Percentiles rank a stretch among this genome's conserved stretches.
Evolutionary conservation across 2,888 invertebrate genomes (phyloP).

Genomic region (Lasius fuliginosus): DNA sequence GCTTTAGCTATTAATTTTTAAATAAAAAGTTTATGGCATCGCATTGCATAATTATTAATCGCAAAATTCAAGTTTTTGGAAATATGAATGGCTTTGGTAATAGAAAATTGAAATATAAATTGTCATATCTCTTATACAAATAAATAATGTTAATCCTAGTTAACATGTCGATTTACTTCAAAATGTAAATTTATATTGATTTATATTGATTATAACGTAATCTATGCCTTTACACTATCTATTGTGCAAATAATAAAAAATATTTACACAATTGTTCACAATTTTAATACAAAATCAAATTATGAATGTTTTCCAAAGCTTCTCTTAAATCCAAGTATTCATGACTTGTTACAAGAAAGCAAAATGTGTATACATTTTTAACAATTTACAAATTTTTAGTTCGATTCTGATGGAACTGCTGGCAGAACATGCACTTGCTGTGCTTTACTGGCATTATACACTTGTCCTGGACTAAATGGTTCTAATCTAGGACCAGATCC

Average conservation of each 20-base stretch:
- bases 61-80: conserved; percentile 7
- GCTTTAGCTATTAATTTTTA: conserved; percentile 14
- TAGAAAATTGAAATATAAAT: conserved; percentile 11
- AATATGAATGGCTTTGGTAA: conserved; percentile 32
- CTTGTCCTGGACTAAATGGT: conserved; percentile 96
- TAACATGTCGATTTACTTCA: neutral
- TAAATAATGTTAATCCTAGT: conserved; percentile 31
- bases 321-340: conserved; percentile 13
- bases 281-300: conserved; percentile 31
- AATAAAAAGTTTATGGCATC: conserved; percentile 29
- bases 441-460: conserved; percentile 97
- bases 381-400: conserved; percentile 68
- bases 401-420: conserved; percentile 81
- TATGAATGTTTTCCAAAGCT: neutral
- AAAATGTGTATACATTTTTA: conserved; percentile 40
- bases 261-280: conserved; percentile 30
- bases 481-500: conserved; percentile 92
- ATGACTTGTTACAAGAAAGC: conserved; percentile 7
- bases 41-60: conserved; percentile 23
- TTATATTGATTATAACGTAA: conserved; percentile 11
- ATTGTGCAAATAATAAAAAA: conserved; percentile 13
- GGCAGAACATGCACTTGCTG: conserved; percentile 95
- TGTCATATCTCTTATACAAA: conserved; percentile 17
- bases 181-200: conserved; percentile 31
- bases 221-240: neutral